Base-by-base conservation (phyloP, 2,888 invertebrate genomes). In the Meteorus colon region DNA sequence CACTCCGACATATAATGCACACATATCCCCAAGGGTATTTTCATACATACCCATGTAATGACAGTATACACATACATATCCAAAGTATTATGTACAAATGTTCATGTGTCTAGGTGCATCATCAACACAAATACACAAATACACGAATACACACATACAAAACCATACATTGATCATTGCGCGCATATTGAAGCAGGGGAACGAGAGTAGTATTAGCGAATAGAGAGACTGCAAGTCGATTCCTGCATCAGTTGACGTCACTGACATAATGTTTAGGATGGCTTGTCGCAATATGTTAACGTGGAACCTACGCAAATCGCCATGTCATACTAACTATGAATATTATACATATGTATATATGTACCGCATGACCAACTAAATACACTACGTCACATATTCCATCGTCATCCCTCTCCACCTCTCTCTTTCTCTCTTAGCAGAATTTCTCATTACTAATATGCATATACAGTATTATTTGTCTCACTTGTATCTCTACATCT, bases 211-310 rank as follows among this genome's bases (percentile, higher is more conserved):
- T 82, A 84, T 82, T 82, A 84, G 78, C 78, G 82, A 34, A 34
- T 34, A 34, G 34, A 34, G 34, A 81, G 81, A 81, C 34, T 6
- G 70, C 75, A 45, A 16, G 59, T 74, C 82, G 84, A 83, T 75
- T 81, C 82, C 79, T 80, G 82, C 84, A 86, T 86, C 86, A 83
- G 84, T 85, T 84, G 84, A 84, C 81, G 85, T 85, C 85, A 81
- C 79, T 81, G 81, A 85, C 83, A 85, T 85, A 85, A 87, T 88
- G 86, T 87, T 88, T 87, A 86, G 87, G 85, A 85, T 86, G 85
- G 85, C 85, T 87, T 85, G 88, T 87, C 86, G 88, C 87, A 87
- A 88, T 87, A 87, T 86, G 87, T 88, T 88, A 87, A 81, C 80
- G 75, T 76, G 73, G 51, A 55, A 68, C 75, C 68, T 41, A 60